Conservation (phyloP, 2,888 invertebrate genomes). For the Drosophila prolongata region DNA sequence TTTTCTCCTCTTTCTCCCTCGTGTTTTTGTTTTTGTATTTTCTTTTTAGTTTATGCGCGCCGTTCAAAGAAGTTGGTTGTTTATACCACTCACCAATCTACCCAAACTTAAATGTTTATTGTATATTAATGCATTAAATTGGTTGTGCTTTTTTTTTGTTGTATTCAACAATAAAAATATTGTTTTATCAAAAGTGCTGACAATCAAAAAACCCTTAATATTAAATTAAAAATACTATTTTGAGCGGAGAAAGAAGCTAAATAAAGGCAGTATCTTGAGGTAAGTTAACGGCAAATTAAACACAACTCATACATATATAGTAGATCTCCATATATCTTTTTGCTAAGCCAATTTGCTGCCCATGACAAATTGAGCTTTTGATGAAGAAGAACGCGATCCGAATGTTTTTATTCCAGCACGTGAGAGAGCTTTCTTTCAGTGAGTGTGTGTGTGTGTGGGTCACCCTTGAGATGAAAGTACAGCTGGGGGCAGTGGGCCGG, state of each 20-base stretch:
- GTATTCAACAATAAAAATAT: not conserved
- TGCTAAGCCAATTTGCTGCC: not conserved
- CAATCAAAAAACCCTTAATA: not conserved
- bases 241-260: not conserved
- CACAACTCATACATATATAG: not conserved
- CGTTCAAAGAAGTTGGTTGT: conserved; percentile 67
- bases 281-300: conserved; percentile 22
- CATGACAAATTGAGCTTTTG: conserved; percentile 5
- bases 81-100: conserved; percentile 15
- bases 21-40: conserved; percentile 46
- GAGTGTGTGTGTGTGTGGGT: not conserved
- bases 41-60: conserved; percentile 68
- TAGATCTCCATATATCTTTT: not conserved
- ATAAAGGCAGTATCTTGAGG: not conserved
- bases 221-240: not conserved
- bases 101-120: too few species aligned
- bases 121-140: not conserved
- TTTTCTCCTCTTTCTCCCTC: conserved; percentile 40
- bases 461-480: conserved; percentile 33
- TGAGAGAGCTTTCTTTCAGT: conserved; percentile 18
- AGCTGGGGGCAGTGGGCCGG: conserved; percentile 33
- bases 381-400: conserved; percentile 3
- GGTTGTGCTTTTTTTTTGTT: conserved; percentile 16
- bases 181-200: conserved; percentile 1
- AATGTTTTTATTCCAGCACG: conserved; percentile 15